Evolutionary conservation across 2,113 vertebrate genomes (phyloP).

Genomic region (Zosterops hypoxanthus): DNA sequence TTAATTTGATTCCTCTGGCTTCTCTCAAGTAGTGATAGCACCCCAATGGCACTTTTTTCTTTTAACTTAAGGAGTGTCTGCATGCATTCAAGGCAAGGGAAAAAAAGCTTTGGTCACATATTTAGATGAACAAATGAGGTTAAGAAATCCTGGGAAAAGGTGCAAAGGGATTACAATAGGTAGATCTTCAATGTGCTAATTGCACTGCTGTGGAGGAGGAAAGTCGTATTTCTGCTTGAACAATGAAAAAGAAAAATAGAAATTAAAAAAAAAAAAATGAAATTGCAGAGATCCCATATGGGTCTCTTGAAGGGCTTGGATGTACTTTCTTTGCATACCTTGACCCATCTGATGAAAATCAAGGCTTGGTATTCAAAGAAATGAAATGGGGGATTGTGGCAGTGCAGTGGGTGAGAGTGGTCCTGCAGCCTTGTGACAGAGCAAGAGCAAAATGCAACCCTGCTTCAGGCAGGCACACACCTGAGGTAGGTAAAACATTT

Average conservation of each 20-base stretch:
- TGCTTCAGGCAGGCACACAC: neutral
- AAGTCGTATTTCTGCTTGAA: neutral
- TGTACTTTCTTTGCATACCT: neutral
- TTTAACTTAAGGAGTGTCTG: constrained; percentile 10
- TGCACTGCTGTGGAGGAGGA: neutral
- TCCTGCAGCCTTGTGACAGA: neutral
- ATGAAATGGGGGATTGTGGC: neutral
- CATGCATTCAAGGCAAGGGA: neutral
- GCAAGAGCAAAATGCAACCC: neutral
- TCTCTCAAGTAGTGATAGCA: constrained; percentile 56
- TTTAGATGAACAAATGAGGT: neutral
- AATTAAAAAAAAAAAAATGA: neutral
- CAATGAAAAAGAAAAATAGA: neutral
- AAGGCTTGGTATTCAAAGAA: neutral
- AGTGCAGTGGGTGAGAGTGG: neutral
- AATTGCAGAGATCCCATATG: neutral
- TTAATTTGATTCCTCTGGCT: constrained; percentile 50
- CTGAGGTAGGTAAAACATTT: neutral
- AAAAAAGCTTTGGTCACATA: neutral
- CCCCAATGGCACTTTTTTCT: constrained; percentile 33
- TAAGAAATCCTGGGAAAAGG: constrained; percentile 29
- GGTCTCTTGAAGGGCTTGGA: neutral
- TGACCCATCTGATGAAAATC: neutral
- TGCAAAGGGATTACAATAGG: neutral
- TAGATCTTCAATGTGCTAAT: neutral